Evolutionary conservation across 2,888 invertebrate genomes (phyloP).

Genomic region (Netelia inedita): DNA sequence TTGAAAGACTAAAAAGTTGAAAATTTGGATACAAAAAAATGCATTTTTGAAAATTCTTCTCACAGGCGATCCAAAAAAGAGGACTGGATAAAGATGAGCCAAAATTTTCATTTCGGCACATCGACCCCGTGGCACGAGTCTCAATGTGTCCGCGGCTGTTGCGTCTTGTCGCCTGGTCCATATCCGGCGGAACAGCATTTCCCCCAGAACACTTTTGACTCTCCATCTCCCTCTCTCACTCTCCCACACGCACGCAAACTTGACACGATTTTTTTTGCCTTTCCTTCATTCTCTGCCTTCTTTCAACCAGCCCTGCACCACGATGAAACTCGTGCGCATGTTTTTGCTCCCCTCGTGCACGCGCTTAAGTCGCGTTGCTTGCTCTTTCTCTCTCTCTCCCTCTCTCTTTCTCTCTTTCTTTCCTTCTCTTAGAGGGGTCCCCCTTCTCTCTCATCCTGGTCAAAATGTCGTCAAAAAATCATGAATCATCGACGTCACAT

Average conservation of each 20-base stretch:
- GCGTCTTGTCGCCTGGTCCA: constrained; percentile 39
- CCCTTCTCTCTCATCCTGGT: background rate
- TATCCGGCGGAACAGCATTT: constrained; percentile 71
- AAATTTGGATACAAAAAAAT: background rate
- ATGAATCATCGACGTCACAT: constrained; percentile 46
- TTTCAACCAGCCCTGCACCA: background rate
- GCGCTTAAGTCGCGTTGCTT: background rate
- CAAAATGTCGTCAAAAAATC: constrained; percentile 38
- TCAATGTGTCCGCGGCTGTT: constrained; percentile 50
- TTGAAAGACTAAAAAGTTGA: too few relatives aligned
- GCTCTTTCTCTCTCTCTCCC: constrained; percentile 8
- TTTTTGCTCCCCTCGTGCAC: background rate
- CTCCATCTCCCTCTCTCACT: background rate
- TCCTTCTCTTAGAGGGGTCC: background rate
- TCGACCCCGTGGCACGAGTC: constrained; percentile 61
- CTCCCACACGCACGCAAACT: background rate
- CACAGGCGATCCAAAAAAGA: background rate
- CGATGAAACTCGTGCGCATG: background rate
- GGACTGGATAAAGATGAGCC: background rate
- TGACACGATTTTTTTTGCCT: constrained; percentile 31
- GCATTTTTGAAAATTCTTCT: background rate
- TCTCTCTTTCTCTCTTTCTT: constrained; percentile 5
- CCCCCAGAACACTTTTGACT: constrained; percentile 13
- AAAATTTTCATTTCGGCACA: constrained; percentile 29
- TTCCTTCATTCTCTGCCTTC: constrained; percentile 13